These are phyloP conservation scores for Tetrapedia diversipes DNA, from an alignment of 2,888 invertebrate genomes.

Conservation along the genomic window DNA sequence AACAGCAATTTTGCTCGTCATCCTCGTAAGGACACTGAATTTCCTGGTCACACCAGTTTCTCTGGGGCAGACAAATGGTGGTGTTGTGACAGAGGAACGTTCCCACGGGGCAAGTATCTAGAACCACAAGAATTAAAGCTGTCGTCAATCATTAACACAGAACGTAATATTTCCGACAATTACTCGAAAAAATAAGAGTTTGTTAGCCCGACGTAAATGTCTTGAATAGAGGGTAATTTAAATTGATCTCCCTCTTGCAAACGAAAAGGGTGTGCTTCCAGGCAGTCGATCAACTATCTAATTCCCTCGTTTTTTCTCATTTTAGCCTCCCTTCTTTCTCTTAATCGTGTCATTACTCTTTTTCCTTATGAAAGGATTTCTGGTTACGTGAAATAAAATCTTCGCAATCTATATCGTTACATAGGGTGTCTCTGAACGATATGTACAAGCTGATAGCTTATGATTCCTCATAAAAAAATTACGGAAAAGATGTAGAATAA, in stretches of 20 bases:
- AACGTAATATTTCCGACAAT: not conserved
- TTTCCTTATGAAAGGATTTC: not conserved
- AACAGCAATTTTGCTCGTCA: constrained; percentile 82
- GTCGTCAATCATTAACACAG: too few species aligned
- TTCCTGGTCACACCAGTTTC: constrained; percentile 84
- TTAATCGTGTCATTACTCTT: not conserved
- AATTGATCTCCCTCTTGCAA: constrained; percentile 8
- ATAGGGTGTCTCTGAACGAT: too few species aligned
- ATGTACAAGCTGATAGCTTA: too few species aligned
- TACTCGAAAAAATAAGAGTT: not conserved
- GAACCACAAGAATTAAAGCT: constrained; percentile 35
- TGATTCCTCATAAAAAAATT: too few species aligned
- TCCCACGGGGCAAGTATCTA: constrained; percentile 85
- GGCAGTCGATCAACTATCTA: constrained; percentile 23
- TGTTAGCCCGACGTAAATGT: not conserved
- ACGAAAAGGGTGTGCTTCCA: not conserved
- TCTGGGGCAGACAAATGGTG: constrained; percentile 84
- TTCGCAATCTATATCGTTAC: too few species aligned
- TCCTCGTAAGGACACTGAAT: constrained; percentile 83
- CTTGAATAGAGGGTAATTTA: constrained; percentile 15
- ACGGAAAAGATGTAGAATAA: too few species aligned
- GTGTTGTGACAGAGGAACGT: constrained; percentile 85
- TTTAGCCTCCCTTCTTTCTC: not conserved
- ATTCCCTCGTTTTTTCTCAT: constrained; percentile 10
- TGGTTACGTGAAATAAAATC: not conserved